Evolutionary conservation across 2,797 vertebrate genomes (phyloP).

Genomic region (Coreius guichenoti): DNA sequence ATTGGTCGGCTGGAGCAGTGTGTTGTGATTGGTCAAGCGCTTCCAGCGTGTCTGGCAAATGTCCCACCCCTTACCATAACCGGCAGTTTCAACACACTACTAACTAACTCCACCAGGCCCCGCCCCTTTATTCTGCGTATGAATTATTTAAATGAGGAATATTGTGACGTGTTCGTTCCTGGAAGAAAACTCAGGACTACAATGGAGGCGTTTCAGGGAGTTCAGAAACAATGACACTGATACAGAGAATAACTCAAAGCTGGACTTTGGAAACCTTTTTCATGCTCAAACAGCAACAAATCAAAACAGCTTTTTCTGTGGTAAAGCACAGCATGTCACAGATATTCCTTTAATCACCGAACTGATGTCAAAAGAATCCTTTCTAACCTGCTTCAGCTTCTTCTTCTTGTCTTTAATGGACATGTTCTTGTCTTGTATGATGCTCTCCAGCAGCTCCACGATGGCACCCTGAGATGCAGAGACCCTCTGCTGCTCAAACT

Average conservation of each 20-base stretch:
- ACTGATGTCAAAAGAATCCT: neutral
- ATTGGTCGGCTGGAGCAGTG: neutral
- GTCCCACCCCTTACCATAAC: neutral
- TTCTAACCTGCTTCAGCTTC: constrained; percentile 89
- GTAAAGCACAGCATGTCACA: neutral
- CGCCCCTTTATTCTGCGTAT: neutral
- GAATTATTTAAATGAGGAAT: neutral
- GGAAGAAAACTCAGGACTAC: neutral
- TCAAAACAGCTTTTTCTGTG: neutral
- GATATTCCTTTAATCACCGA: neutral
- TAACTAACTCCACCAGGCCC: neutral
- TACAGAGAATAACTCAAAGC: neutral
- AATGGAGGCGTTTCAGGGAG: neutral
- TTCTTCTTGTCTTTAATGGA: constrained; percentile 92
- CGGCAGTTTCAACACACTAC: neutral
- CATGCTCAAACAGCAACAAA: too few relatives aligned
- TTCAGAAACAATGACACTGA: neutral
- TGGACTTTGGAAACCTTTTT: neutral
- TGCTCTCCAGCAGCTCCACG: constrained; percentile 86
- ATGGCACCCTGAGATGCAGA: constrained; percentile 84
- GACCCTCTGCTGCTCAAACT: constrained; percentile 85
- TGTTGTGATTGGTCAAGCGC: neutral
- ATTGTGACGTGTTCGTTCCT: neutral
- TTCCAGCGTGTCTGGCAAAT: neutral
- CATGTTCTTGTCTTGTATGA: constrained; percentile 86